A percentile compares a stretch with the other conserved stretches of the same genome.
Conservation (phyloP, 2,797 vertebrate genomes). For the Characodon lateralis region DNA sequence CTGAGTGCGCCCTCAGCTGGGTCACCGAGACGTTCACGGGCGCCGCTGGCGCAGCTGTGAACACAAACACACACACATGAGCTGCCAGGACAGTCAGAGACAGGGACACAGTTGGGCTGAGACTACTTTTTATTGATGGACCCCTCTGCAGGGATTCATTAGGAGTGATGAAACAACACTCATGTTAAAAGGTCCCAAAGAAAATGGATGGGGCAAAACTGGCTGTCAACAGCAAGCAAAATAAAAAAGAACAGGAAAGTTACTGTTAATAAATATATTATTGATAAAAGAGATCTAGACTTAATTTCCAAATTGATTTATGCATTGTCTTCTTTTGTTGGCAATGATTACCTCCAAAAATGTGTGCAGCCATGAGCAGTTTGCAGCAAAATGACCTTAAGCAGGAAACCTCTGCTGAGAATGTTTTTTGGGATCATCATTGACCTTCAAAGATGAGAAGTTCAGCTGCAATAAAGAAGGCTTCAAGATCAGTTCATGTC, state of each 20-base stretch:
- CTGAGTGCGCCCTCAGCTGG: constrained; percentile 93
- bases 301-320: background rate
- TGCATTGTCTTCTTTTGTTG: background rate
- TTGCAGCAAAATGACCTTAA: background rate
- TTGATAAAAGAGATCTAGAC: background rate
- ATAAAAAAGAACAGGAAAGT: background rate
- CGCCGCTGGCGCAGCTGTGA: constrained; percentile 84
- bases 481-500: no score
- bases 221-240: background rate
- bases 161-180: background rate
- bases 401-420: no score
- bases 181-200: background rate
- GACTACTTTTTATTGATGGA: background rate
- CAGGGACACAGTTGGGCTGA: background rate
- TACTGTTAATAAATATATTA: background rate
- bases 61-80: constrained; percentile 18
- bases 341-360: background rate
- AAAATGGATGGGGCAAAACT: background rate
- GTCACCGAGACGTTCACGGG: constrained; percentile 96
- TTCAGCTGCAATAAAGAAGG: no score
- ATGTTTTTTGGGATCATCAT: no score
- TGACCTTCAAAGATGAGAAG: no score
- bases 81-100: background rate
- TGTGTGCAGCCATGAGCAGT: background rate
- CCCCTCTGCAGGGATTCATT: background rate